Percentiles rank a stretch among this genome's conserved stretches.
Evolutionary conservation across 2,113 vertebrate genomes (phyloP).

Genomic region (Erinaceus europaeus): DNA sequence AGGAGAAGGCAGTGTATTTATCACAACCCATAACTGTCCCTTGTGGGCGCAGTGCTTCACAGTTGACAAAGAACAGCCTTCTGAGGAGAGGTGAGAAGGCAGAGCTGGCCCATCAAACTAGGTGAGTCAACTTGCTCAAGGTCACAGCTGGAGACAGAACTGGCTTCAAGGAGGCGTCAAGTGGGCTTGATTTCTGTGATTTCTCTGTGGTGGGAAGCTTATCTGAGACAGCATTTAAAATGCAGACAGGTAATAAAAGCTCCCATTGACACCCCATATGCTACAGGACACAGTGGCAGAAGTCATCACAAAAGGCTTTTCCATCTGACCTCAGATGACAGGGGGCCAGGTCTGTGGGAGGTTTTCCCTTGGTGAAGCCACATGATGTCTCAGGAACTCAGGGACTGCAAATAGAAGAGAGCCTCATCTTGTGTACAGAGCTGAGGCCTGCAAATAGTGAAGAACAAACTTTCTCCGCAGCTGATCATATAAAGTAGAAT

Average conservation of each 20-base stretch:
- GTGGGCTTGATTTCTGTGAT: no score
- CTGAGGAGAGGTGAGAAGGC: neutral
- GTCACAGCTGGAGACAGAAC: neutral
- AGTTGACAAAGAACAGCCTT: no score
- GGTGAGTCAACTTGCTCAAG: neutral
- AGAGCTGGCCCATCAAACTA: no score
- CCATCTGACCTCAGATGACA: neutral
- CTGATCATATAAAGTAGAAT: neutral
- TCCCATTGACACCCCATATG: neutral
- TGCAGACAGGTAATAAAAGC: neutral
- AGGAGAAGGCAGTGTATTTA: constrained; percentile 51
- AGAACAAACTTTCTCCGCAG: neutral
- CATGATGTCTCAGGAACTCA: neutral
- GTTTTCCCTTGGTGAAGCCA: neutral
- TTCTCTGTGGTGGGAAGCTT: constrained; percentile 4
- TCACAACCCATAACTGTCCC: neutral
- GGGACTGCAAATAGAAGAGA: neutral
- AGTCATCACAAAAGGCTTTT: constrained; percentile 44
- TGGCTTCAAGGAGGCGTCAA: no score
- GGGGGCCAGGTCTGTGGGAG: neutral
- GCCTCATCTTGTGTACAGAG: neutral
- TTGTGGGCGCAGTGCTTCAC: rapidly evolving
- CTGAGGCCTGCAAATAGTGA: neutral
- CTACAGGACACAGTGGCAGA: neutral
- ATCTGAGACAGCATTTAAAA: neutral